Evolutionary conservation across 2,797 vertebrate species (phyloP).

Genomic region (Sebastes diploproa): DNA sequence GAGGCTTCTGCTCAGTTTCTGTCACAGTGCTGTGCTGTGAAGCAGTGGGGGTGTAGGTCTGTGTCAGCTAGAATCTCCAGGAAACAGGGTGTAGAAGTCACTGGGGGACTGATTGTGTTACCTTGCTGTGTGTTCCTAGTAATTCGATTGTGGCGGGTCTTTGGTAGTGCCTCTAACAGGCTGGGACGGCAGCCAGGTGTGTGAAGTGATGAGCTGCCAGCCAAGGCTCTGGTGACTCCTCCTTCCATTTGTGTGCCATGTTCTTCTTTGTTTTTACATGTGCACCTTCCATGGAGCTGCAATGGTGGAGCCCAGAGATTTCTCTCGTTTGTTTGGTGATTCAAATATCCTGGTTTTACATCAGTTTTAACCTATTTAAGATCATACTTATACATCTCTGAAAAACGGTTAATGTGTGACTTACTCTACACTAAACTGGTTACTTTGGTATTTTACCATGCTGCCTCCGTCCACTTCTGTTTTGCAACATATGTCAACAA

Average conservation of each 20-base stretch:
- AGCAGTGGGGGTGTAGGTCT: constrained; percentile 18
- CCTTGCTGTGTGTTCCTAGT: constrained; percentile 57
- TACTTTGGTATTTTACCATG: background rate
- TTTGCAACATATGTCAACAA: background rate
- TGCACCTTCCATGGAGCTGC: background rate
- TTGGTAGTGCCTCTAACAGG: constrained; percentile 56
- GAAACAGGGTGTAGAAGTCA: constrained; percentile 40
- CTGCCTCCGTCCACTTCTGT: background rate
- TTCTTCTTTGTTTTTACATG: constrained; percentile 21
- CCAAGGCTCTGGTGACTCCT: constrained; percentile 41
- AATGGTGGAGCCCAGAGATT: background rate
- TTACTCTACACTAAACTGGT: background rate
- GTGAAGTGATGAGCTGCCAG: constrained; percentile 60
- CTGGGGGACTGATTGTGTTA: constrained; percentile 61
- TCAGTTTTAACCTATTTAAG: background rate
- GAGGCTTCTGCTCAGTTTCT: constrained; percentile 34
- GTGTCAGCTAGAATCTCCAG: constrained; percentile 37
- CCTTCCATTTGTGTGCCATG: constrained; percentile 22
- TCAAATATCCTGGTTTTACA: background rate
- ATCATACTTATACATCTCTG: background rate
- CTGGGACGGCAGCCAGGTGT: constrained; percentile 63
- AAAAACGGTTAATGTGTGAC: background rate
- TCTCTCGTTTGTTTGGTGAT: background rate
- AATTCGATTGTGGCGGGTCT: constrained; percentile 64
- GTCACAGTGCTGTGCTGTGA: constrained; percentile 43